These are phyloP conservation scores for Epistrophella euchroma DNA, from an alignment of 2,888 invertebrate species.

Conservation along the genomic window DNA sequence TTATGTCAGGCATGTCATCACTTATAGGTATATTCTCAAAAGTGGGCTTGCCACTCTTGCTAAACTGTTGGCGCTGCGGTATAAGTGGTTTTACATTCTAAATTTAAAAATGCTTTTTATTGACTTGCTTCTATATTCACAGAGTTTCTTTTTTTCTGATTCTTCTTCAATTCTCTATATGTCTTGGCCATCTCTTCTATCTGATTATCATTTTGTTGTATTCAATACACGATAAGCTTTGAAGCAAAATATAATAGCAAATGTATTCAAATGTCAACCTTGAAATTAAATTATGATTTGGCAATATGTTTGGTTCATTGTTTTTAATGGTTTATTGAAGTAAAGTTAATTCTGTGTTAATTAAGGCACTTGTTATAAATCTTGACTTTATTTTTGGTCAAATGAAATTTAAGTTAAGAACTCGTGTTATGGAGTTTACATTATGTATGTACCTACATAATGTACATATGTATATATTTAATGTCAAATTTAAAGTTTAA, in stretches of 20 bases:
- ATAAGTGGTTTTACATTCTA: neutral
- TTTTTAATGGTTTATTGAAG: constrained; percentile 19
- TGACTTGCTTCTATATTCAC: neutral
- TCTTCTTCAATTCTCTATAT: neutral
- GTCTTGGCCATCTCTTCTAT: constrained; percentile 21
- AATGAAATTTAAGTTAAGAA: neutral
- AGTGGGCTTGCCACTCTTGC: neutral
- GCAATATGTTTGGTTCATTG: constrained; percentile 58
- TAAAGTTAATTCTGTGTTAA: neutral
- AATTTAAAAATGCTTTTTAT: neutral
- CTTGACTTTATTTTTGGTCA: neutral
- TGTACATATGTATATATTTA: too few species aligned
- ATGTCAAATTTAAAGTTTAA: neutral
- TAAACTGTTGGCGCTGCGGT: neutral
- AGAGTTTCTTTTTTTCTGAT: constrained; percentile 16
- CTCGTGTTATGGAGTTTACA: neutral
- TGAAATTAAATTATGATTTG: constrained; percentile 52
- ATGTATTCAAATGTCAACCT: constrained; percentile 68
- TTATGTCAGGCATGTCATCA: neutral
- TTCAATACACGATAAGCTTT: constrained; percentile 72
- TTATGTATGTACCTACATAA: too few species aligned
- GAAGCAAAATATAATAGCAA: constrained; percentile 55
- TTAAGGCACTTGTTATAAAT: neutral
- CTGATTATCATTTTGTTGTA: constrained; percentile 61
- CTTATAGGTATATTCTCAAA: neutral